phyloP scores from a whole-genome alignment of 92 coral and sea anemone genomes.

The Bergia puertoricense region DNA sequence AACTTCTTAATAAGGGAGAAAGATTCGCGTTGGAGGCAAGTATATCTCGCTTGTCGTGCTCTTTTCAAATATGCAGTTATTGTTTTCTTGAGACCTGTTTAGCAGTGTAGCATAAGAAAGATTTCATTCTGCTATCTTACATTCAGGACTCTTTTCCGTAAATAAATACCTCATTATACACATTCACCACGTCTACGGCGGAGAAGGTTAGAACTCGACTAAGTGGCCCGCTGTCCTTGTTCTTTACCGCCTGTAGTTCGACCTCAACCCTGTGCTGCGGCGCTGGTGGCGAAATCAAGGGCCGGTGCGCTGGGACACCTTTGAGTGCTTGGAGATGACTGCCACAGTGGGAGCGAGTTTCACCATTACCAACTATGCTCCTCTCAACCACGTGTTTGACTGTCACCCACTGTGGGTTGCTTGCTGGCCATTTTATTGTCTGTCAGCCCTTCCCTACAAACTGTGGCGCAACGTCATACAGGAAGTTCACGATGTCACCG shows the following conservation, averaged over 20 bases:
- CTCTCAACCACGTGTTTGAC: slow-evolving; percentile 81
- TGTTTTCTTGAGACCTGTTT: no score
- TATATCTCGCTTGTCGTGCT: neutral
- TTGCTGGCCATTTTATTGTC: slow-evolving; percentile 86
- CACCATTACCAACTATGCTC: slow-evolving; percentile 66
- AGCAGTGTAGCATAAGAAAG: no score
- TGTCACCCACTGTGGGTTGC: slow-evolving; percentile 89
- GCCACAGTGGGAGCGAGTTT: slow-evolving; percentile 79
- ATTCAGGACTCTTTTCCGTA: no score
- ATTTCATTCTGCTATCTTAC: no score
- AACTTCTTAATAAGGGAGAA: slow-evolving; percentile 57
- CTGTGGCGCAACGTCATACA: slow-evolving; percentile 72
- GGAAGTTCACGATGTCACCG: slow-evolving; percentile 62
- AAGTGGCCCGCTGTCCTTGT: neutral
- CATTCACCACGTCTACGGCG: neutral
- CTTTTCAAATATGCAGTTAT: neutral
- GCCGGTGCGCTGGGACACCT: slow-evolving; percentile 73
- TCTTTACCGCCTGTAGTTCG: slow-evolving; percentile 55
- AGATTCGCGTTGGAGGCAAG: slow-evolving; percentile 80
- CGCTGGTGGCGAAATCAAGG: slow-evolving; percentile 95
- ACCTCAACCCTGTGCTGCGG: slow-evolving; percentile 79
- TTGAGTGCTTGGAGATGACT: slow-evolving; percentile 83
- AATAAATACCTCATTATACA: neutral
- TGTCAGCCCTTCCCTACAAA: slow-evolving; percentile 85
- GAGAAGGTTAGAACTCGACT: neutral